A percentile compares a stretch with the other conserved stretches of the same genome.
Evolutionary conservation across 2,113 vertebrate genomes (phyloP).

Genomic region (Neodontobutis hainanensis): DNA sequence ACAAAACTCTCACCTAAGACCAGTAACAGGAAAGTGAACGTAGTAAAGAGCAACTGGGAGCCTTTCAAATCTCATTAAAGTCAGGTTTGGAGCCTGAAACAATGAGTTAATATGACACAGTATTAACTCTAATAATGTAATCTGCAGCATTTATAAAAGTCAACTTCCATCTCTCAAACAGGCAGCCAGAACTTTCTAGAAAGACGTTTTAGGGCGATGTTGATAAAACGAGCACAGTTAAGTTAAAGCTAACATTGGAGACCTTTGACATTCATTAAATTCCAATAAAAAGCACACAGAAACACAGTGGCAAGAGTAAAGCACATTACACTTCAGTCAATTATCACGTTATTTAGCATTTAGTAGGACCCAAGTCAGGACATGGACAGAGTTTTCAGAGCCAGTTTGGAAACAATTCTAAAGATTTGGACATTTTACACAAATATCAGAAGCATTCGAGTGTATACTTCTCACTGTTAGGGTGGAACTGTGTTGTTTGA

Average conservation of each 20-base stretch:
- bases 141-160: not conserved
- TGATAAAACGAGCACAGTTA: not conserved
- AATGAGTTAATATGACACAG: not conserved
- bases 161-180: conserved; percentile 3
- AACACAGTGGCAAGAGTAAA: not conserved
- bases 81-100: not conserved
- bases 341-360: not conserved
- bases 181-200: conserved; percentile 1
- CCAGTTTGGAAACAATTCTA: not conserved
- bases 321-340: no score
- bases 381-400: not conserved
- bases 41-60: not conserved
- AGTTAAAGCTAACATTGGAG: not conserved
- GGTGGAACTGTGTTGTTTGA: not conserved
- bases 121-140: not conserved
- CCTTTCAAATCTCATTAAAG: not conserved
- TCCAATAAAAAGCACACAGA: conserved; percentile 3
- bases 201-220: not conserved
- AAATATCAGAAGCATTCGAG: not conserved
- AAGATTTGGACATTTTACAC: not conserved
- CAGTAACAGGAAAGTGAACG: not conserved
- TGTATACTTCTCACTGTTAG: no score
- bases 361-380: not conserved
- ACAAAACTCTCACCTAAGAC: not conserved
- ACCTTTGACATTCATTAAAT: not conserved